Evolutionary conservation across 1,140 invertebrate genomes (phyloP), one percentile per base, ranked within the genome.

Genomic region (Drosophila saltans): DNA sequence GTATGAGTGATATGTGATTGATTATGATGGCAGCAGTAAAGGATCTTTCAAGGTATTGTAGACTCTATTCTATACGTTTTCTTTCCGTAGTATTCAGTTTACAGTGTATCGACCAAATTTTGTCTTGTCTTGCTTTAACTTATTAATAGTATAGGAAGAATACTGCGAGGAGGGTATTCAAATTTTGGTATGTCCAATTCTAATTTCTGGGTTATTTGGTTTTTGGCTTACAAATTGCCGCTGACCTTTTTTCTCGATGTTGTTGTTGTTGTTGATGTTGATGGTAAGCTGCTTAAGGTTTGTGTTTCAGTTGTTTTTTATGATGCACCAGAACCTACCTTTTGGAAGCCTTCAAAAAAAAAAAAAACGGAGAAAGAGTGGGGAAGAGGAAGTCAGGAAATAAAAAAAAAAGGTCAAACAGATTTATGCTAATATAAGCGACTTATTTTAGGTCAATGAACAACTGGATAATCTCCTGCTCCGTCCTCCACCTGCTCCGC

Each of bases 371-470:
- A 48, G 45, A 36, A 5, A 36, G 45, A 48, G 45, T 24, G 45
- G 1, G 1, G 9, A 1, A 21, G n/a, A 48, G 45, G 16, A 24
- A 36, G 33, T 7, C 33, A 36, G 33, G 33, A 48, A 48, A 24
- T 21, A 16, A 45, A 45, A 52, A 48, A 48, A 45, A 52, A 52
- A 52, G 45, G 45, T 52, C 45, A 26, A 52, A 52, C 45, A 52
- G 45, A 26, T 52, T 52, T 52, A 52, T 52, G 45, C 21, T 52
- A 52, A 52, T 52, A 52, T 52, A 52, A 52, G 21, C 45, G 45
- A 52, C 45, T 52, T 52, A 52, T 52, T 26, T 21, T 52, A 9
- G 45, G 45, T 52, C 45, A 26, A 52, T 52, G 45, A 52, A 52
- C 45, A 52, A 52, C 45, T 52, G 45, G 45, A 52, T 52, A 52